Percentiles rank a stretch among this genome's conserved stretches.
These are phyloP conservation scores for Radopholus similis DNA, from an alignment of 1,140 invertebrate genomes.

Conservation along the genomic window DNA sequence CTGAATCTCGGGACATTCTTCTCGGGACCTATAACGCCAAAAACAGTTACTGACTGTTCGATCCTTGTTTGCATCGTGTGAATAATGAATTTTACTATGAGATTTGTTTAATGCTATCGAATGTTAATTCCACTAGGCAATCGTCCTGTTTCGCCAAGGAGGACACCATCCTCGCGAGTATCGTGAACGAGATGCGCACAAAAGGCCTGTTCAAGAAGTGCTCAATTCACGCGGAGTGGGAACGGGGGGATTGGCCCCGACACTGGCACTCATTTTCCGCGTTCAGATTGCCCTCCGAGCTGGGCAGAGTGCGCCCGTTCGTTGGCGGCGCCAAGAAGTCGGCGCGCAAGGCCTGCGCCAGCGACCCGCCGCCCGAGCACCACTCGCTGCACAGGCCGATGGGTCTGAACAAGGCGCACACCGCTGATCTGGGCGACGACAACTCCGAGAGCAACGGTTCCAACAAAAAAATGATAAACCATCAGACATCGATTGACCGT, in stretches of 20 bases:
- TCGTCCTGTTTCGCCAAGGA: neutral
- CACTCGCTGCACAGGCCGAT: neutral
- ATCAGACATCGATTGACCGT: too few relatives aligned
- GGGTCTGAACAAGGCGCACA: too few relatives aligned
- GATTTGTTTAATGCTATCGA: too few relatives aligned
- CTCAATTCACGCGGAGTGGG: neutral
- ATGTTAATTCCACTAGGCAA: too few relatives aligned
- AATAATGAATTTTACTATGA: too few relatives aligned
- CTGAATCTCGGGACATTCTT: too few relatives aligned
- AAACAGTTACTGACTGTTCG: too few relatives aligned
- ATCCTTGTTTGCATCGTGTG: too few relatives aligned
- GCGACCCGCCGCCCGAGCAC: neutral
- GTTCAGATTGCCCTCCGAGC: neutral
- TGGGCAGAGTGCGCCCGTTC: neutral
- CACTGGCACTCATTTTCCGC: neutral
- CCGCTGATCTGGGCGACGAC: neutral
- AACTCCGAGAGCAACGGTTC: too few relatives aligned
- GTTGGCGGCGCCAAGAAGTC: neutral
- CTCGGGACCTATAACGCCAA: too few relatives aligned
- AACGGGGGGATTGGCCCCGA: too few relatives aligned
- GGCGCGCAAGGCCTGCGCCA: neutral
- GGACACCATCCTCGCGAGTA: neutral
- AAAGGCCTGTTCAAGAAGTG: constrained; percentile 4
- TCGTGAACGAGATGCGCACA: constrained; percentile 2
- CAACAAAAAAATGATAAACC: too few relatives aligned